Evolutionary conservation across 2,797 vertebrate genomes (phyloP).

Genomic region (Muraenolepis orangiensis): DNA sequence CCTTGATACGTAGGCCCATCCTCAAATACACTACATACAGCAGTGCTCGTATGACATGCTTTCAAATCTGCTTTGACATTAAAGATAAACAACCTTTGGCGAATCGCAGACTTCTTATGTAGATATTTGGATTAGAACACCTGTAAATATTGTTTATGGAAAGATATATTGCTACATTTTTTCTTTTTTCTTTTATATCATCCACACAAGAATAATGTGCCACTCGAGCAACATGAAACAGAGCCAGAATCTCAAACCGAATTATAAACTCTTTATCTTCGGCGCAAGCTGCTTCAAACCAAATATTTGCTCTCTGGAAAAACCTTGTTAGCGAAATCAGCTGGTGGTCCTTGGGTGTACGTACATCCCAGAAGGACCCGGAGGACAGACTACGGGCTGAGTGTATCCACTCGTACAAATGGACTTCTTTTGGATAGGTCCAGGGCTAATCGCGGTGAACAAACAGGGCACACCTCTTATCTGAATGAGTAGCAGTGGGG

Average conservation of each 20-base stretch:
- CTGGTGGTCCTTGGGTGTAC: slow-evolving; percentile 69
- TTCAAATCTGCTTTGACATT: slow-evolving; percentile 4
- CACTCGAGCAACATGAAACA: slow-evolving; percentile 30
- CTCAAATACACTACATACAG: slow-evolving; percentile 40
- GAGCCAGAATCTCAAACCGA: slow-evolving; percentile 36
- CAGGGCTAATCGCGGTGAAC: slow-evolving; percentile 72
- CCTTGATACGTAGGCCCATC: slow-evolving; percentile 49
- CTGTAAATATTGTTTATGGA: slow-evolving; percentile 22
- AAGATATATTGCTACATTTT: slow-evolving; percentile 23
- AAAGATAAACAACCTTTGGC: not conserved
- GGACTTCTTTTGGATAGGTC: slow-evolving; percentile 69
- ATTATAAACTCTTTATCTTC: slow-evolving; percentile 32
- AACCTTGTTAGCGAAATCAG: slow-evolving; percentile 77
- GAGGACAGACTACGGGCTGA: slow-evolving; percentile 59
- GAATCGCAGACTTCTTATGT: slow-evolving; percentile 3
- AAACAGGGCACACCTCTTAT: slow-evolving; percentile 72
- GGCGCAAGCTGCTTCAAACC: slow-evolving; percentile 52
- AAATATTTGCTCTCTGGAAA: slow-evolving; percentile 72
- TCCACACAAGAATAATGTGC: slow-evolving; percentile 42
- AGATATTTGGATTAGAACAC: slow-evolving; percentile 26
- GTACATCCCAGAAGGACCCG: slow-evolving; percentile 56
- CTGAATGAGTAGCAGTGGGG: slow-evolving; percentile 76
- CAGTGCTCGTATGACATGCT: slow-evolving; percentile 14
- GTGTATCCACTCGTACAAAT: slow-evolving; percentile 76
- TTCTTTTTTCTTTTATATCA: slow-evolving; percentile 38